Evolutionary conservation across 2,888 invertebrate species (phyloP).

Genomic region (Shargacucullia verbasci): DNA sequence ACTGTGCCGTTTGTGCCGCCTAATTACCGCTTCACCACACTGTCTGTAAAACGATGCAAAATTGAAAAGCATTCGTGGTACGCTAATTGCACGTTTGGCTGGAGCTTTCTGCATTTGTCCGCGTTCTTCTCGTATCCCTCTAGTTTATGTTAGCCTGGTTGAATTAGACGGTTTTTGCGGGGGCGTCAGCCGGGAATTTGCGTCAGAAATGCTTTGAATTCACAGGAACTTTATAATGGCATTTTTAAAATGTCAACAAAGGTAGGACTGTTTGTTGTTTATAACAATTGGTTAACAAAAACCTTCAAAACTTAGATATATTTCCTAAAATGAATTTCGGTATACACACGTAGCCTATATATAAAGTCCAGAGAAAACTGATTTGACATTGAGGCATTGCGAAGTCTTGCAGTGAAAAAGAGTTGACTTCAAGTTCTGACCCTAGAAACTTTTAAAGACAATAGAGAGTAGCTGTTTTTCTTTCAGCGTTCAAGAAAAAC

Average conservation of each 20-base stretch:
- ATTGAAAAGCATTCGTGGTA: conserved; percentile 74
- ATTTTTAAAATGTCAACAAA: conserved; percentile 39
- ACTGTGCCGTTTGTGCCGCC: conserved; percentile 65
- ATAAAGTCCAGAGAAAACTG: no score
- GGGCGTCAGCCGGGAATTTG: conserved; percentile 60
- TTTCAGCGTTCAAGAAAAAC: conserved; percentile 19
- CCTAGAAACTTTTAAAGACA: conserved; percentile 36
- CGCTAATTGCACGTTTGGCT: conserved; percentile 73
- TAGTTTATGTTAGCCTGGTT: conserved; percentile 73
- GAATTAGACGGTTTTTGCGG: conserved; percentile 65
- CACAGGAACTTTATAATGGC: conserved; percentile 32
- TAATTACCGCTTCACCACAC: conserved; percentile 73
- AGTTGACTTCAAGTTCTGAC: conserved; percentile 26
- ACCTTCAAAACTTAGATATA: conserved; percentile 6
- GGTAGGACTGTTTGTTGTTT: conserved; percentile 29
- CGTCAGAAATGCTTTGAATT: conserved; percentile 26
- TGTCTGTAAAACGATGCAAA: conserved; percentile 72
- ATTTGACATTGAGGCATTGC: no score
- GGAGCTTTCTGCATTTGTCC: conserved; percentile 65
- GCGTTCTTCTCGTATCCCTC: conserved; percentile 63
- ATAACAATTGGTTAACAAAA: conserved; percentile 22
- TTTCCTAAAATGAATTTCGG: no score
- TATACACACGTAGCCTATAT: no score
- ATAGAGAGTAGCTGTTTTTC: conserved; percentile 25
- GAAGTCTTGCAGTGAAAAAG: conserved; percentile 4